Base-by-base conservation (phyloP, 2,113 vertebrate genomes). In the Microcebus lehilahytsara region DNA sequence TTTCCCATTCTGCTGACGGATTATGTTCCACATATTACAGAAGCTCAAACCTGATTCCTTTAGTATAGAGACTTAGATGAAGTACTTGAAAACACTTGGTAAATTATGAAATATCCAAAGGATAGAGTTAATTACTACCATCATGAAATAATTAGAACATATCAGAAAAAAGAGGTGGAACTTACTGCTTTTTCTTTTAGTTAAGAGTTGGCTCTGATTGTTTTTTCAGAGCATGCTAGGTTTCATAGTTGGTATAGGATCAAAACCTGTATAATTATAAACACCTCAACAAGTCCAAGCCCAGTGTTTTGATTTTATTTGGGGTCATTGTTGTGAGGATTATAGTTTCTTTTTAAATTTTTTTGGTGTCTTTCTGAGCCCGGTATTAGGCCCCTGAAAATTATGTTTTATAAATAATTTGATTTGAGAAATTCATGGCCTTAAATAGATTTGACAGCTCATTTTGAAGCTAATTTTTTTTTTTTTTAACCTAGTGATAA, bases 31-130 rank as follows among this genome's bases (percentile, higher is more conserved):
- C 34, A 60, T 9, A 23, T 16, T 77, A 11, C 49, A 91, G 74
- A 96, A 75, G 12, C 58, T 56, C 42, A 88, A 94, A 51, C 20
- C 19, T 40, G 40, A 66, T 11, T 79, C 62, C 32, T 40, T 93
- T 80, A 85, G n/a, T 69, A 23, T 23, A 4, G 27, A 71, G 34
- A 71, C 11, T 81, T 46, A 93, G 60, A 91, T 30, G 42, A 64
- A 87, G 30, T 69, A 80, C 64, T 96, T 96, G 74, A 95, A 89
- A 92, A 92, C 42, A 90, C 23, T 75, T 96, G 66, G 10, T 85
- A 75, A 79, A 88, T 79, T 56, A 67, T 46, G 40, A 85, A 62
- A 46, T 87, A 66, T 49, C 60, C 69, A 88, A 87, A 91, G 20
- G 49, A 80, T 56, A 72, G 71, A n/a, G 32, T 66, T 62, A 89